These are phyloP conservation scores for Harmothoe impar DNA, from an alignment of 2,888 invertebrate genomes.

Conservation along the genomic window DNA sequence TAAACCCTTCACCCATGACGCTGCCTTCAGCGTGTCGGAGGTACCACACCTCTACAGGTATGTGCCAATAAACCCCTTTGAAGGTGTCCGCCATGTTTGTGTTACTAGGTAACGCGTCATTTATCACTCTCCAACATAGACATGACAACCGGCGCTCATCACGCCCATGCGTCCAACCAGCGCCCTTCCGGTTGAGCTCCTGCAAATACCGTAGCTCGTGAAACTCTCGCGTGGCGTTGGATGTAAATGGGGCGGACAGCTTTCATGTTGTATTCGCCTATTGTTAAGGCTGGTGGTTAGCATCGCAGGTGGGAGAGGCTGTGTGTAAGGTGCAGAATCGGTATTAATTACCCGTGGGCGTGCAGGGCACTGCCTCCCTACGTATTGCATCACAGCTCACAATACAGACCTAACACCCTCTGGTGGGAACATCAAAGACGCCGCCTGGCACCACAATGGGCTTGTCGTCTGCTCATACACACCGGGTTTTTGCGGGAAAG, in stretches of 20 bases:
- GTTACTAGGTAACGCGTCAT: not conserved
- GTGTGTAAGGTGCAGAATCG: not conserved
- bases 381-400: not conserved
- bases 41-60: not conserved
- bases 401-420: not conserved
- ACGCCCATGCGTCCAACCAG: not conserved
- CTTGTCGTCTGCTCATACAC: not conserved
- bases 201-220: not conserved
- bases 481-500: not conserved
- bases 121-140: not conserved
- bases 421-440: not conserved
- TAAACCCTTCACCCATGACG: not conserved
- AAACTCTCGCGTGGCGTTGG: constrained; percentile 6
- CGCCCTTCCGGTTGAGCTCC: not conserved
- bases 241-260: not conserved
- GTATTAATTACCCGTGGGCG: not conserved
- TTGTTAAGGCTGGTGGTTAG: not conserved
- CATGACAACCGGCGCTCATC: constrained; percentile 34
- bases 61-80: constrained; percentile 8
- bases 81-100: not conserved
- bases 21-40: not conserved
- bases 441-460: constrained; percentile 21
- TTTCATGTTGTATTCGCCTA: constrained; percentile 6
- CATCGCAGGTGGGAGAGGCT: not conserved
- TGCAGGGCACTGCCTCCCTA: not conserved